Base-by-base conservation (phyloP, 1,140 invertebrate genomes). In the Colletes gigas region DNA sequence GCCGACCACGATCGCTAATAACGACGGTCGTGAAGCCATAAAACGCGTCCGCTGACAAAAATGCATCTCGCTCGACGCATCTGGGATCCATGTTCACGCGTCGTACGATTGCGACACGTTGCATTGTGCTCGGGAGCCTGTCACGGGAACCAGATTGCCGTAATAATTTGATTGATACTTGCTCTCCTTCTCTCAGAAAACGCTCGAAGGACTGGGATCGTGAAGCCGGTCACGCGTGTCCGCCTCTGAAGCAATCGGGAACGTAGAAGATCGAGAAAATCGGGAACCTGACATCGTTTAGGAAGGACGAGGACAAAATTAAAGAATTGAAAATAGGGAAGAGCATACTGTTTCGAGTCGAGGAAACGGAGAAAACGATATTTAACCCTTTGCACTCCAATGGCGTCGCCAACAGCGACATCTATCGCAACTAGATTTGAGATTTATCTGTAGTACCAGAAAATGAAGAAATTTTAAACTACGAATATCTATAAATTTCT, bases 151-250 rank as follows among this genome's bases (percentile, higher is more conserved):
- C 70, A 67, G 78, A 75, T 80, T 80, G 78, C 78, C 60, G 78
- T 80, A 80, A 80, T 80, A 80, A 80, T 80, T 80, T 80, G 78
- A 80, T 80, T 75, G 71, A 80, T 80, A 80, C 44, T 67, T 71
- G 71, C 78, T 80, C 78, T 80, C 78, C 30, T 44, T 63, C 47
- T 59, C 19, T 30, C 50, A 19, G 70, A 50, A 67, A 74, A 74
- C 71, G 78, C 17, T 80, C n/a, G 30, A 9, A 21, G 59, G 60
- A 73, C 57, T 10, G 57, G 63, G 47, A 78, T 52, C 60, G 69
- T 4, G 41, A n/a, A 55, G 9, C 69, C 57, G 60, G 55, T 70
- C 75, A 44, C 39, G 17, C 68, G 67, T 54, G 47, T 19, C 7
- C 67, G 67, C 12, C 30, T 19, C 65, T 50, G 44, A 67, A 52